Evolutionary conservation across 2,888 invertebrate species (phyloP).

Genomic region (Rotaria socialis): DNA sequence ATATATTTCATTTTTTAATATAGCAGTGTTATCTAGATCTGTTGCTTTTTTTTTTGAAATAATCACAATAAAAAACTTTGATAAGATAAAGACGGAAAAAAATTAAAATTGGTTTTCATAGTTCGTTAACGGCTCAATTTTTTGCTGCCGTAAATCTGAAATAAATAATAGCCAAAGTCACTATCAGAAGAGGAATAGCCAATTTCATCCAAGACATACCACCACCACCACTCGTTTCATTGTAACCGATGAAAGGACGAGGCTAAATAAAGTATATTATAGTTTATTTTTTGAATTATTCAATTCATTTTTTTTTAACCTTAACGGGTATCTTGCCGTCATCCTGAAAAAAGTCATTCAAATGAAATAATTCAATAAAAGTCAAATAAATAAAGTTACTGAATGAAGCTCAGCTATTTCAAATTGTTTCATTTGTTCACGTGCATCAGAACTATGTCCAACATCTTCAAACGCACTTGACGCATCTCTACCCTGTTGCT

Average conservation of each 20-base stretch:
- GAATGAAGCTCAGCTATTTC: slow-evolving; percentile 69
- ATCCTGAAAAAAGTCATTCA: neutral
- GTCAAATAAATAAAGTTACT: neutral
- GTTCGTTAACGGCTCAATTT: neutral
- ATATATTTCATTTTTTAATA: neutral
- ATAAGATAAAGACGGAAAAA: neutral
- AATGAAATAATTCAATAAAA: neutral
- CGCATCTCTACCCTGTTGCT: slow-evolving; percentile 75
- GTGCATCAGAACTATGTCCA: slow-evolving; percentile 93
- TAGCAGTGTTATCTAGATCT: neutral
- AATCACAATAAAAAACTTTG: neutral
- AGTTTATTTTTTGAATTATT: too few species aligned
- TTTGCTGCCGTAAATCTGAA: neutral
- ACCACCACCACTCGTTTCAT: neutral
- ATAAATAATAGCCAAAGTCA: neutral
- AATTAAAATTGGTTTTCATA: neutral
- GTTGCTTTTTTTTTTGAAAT: neutral
- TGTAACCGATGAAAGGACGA: neutral
- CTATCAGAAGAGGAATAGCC: neutral
- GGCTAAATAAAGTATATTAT: neutral
- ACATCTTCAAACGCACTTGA: slow-evolving; percentile 96
- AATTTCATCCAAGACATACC: neutral
- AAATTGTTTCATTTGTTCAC: slow-evolving; percentile 85
- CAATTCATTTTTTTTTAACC: neutral
- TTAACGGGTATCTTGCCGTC: neutral